Evolutionary conservation across 2,113 vertebrate species (phyloP), one percentile per base, ranked within the genome.

Genomic region (Anser brachyrhynchus): DNA sequence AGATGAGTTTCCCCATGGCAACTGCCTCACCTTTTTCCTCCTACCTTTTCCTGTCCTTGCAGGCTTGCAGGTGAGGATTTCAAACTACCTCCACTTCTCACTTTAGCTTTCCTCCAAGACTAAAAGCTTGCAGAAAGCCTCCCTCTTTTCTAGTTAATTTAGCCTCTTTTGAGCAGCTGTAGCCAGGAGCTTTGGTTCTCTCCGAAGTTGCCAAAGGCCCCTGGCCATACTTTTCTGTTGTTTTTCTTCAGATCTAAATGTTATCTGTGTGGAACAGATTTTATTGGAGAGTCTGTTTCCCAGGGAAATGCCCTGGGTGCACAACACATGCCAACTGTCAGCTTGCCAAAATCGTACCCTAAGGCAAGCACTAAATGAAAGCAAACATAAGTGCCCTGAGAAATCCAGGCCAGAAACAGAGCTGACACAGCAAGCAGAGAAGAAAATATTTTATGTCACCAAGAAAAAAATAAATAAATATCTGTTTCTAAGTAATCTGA

Each of bases 251-350:
- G 81, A 93, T 92, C 77, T 82, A 91, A 96, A 95, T 91, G 74
- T 91, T 97, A 96, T 97, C 93, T 69, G 31, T 79, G 74, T 93
- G 76, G 39, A 93, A 95, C 94, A 95, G 77, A 89, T 95, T 95
- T 89, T 93, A 79, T 61, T 95, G 87, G 66, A 93, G 81, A 89
- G 43, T 46, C 52, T n/a, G 21, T 79, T 96, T 95, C 87, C 35
- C 62, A 76, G 39, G 74, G 77, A 96, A 93, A 87, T 87, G 81
- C 74, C 74, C 62, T 91, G 54, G 67, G 62, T 97, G 58, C 35
- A 81, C 77, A 70, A 73, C 33, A 70, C 66, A 62, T 73, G 91
- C 93, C 95, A 97, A 44, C 70, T 95, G 89, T 89, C 58, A 58
- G 26, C 69, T 93, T 91, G 93, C 94, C 93, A 96, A 95, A 92